Evolutionary conservation across 2,113 vertebrate species (phyloP), one percentile per base, ranked within the genome.

Genomic region (Pterocles orientalis): DNA sequence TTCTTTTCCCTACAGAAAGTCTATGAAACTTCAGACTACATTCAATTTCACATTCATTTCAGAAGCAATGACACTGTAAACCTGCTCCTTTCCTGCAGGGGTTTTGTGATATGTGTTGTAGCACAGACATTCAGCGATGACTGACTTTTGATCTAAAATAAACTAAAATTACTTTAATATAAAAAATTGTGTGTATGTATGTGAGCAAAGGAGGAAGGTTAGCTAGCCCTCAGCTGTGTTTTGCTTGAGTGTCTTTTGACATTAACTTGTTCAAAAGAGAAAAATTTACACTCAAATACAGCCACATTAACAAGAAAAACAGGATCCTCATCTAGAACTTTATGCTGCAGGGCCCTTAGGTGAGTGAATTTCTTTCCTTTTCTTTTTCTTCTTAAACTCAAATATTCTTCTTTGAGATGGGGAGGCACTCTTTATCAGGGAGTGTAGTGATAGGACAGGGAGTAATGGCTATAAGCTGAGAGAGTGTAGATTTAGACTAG

Each of bases 121-220:
- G 80, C 66, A 39, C 48, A 94, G 73, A 62, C 53, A 66, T 78
- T 87, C 86, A 79, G 73, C 51, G 88, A 31, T 69, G 83, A 73
- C 78, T 96, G 90, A 93, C 86, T 95, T 90, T 72, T 96, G 89
- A 95, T 95, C 68, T 94, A 76, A 94, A 92, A 92, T 83, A 60
- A 86, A 60, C 68, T 78, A 88, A 97, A 95, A 95, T 75, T 92
- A 92, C 34, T 72, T 92, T 76, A 64, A 91, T 86, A 77, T 70
- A 10, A 83, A 81, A 93, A 92, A 45, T 8, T n/a, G 10, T 6
- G 1, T 50, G 26, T 24, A n/a, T 26, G 3, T 50, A 24, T 60
- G 23, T 24, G 60, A 90, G 43, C 36, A 58, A 88, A 77, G 69
- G 53, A 77, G 47, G 70, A 61, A 77, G 54, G 57, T 84, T 86